Base-by-base conservation (phyloP, 2,888 invertebrate species). In the Boloria selene region DNA sequence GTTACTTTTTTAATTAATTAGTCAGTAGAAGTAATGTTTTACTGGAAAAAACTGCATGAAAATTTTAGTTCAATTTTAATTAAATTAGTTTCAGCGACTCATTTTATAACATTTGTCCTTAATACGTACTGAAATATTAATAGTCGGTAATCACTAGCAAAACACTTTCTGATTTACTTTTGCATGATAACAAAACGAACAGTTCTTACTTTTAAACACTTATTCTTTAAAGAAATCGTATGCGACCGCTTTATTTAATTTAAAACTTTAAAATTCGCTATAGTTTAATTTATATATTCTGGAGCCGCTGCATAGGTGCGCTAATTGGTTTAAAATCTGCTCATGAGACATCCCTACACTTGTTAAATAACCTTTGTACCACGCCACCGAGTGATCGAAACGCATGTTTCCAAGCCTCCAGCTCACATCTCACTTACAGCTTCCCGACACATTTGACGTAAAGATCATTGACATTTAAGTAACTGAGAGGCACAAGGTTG, bases 351-450 rank as follows among this genome's bases (percentile, higher is more conserved):
- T 88, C 78, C 74, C 75, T 77, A 88, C 88, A 90, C 90, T 86
- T 87, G 87, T 90, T 87, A 80, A 84, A 84, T 87, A 84, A 83
- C 77, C 86, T 86, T 85, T 83, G 85, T 86, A 90, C 91, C 92
- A 92, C 91, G 92, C 92, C 92, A 92, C 92, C 92, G 92, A 91
- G 92, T 92, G 91, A 92, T 88, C 84, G 90, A 90, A 86, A 82
- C 90, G 91, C 90, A 91, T 91, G 91, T 86, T 86, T 87, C 88
- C 86, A 86, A 89, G 89, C 89, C 90, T 90, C 90, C 87, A 89
- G 90, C 88, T 88, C 90, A 90, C 90, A 92, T 89, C 87, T 90
- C 90, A 91, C 90, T 84, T 82, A 88, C 90, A 91, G 91, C 91
- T 92, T 91, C 87, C 90, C 89, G 86, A 87, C 85, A 90, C 89